Evolutionary conservation across 2,797 vertebrate species (phyloP).

Genomic region (Decapterus maruadsi): DNA sequence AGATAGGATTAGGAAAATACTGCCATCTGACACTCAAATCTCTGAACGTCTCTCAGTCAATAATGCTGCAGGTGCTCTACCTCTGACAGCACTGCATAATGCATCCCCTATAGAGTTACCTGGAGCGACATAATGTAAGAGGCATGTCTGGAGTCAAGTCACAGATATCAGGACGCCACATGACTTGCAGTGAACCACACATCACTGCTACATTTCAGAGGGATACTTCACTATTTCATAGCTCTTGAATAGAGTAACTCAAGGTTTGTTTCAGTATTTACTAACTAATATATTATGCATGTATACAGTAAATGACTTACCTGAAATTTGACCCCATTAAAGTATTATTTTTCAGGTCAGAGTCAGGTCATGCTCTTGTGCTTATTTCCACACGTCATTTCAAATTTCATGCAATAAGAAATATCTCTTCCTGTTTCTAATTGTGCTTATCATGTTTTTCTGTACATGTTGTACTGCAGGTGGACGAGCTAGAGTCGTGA

Average conservation of each 20-base stretch:
- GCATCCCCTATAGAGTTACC: slow-evolving; percentile 23
- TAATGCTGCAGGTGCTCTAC: slow-evolving; percentile 14
- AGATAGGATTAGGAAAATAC: not conserved
- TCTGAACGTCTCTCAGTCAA: slow-evolving; percentile 2
- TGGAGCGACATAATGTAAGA: slow-evolving; percentile 41
- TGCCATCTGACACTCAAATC: not conserved
- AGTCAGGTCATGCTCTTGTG: not conserved
- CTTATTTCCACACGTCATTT: not conserved
- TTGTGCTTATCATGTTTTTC: not conserved
- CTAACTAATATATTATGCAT: not conserved
- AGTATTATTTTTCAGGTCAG: not conserved
- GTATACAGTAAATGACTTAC: not conserved
- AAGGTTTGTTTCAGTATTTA: not conserved
- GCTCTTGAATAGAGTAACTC: not conserved
- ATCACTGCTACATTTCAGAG: slow-evolving; percentile 12
- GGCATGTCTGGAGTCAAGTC: slow-evolving; percentile 42
- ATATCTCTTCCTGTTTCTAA: not conserved
- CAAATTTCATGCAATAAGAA: not conserved
- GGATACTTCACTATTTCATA: not conserved
- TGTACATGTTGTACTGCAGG: not conserved
- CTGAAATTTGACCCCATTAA: not conserved
- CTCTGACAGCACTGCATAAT: slow-evolving; percentile 42
- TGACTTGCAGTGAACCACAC: slow-evolving; percentile 38
- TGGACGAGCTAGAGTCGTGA: not conserved
- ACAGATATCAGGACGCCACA: slow-evolving; percentile 31